Evolutionary conservation across 2,113 vertebrate genomes (phyloP), one percentile per base, ranked within the genome.

Genomic region (Boulengeromyrus knoepffleri): DNA sequence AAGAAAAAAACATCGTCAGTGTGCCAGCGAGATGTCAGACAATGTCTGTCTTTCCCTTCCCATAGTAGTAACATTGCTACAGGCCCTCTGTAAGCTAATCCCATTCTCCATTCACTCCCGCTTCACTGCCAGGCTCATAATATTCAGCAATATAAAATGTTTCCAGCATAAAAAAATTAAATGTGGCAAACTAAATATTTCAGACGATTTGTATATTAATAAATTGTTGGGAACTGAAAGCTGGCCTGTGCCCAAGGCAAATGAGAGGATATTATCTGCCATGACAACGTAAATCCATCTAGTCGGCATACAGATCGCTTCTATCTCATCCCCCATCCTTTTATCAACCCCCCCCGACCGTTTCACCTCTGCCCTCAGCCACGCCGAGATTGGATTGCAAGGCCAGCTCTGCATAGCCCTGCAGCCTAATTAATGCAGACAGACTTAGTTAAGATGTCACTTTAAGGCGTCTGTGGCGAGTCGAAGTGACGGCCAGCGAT

Each of bases 401-500:
- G 9, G 90, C 89, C 2, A 17, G 89, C 50, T 88, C 39, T 88
- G 77, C 90, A 9, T 83, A 88, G 86, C 91, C 88, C 6, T 47
- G 91, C 91, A 92, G 92, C 93, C 91, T 96, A 96, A 95, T 94
- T 95, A 93, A 94, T 92, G 93, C 91, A 90, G 95, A 90, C 95
- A 95, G 94, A 92, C 93, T 94, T 95, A 93, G 95, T 95, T 95
- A 95, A 95, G 95, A 94, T 95, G 95, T 95, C 95, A 94, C 93
- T 92, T 90, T 92, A 93, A 94, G 93, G 93, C 93, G 91, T 95
- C 93, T 92, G 91, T 91, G 70, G 90, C 89, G 90, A 89, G 91
- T 92, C 90, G 31, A 56, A 90, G 86, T 91, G 93, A 92, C 93
- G 93, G 93, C 90, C 88, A 88, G 89, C 91, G 91, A 88, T 90